These are phyloP conservation scores for Eupsilia transversa DNA, from an alignment of 2,888 invertebrate genomes.

Conservation along the genomic window DNA sequence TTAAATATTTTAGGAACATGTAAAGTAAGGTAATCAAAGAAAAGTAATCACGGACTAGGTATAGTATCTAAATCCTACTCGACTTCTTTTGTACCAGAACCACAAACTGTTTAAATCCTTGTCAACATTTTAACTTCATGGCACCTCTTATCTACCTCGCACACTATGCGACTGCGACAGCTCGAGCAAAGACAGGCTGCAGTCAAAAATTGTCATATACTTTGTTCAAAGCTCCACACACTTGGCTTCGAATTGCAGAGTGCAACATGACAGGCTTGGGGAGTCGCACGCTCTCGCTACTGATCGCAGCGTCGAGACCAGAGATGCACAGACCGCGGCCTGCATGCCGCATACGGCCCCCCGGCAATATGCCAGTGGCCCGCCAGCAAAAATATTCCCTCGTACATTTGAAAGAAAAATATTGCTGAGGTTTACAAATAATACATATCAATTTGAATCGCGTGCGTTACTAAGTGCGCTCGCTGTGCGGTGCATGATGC, in stretches of 20 bases:
- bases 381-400: too few relatives aligned
- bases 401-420: too few relatives aligned
- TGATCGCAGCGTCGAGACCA: not conserved
- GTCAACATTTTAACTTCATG: constrained; percentile 10
- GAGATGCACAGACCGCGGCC: too few relatives aligned
- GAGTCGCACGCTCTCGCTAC: not conserved
- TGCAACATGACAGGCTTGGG: not conserved
- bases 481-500: too few relatives aligned
- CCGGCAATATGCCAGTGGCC: too few relatives aligned
- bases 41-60: not conserved
- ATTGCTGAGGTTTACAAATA: too few relatives aligned
- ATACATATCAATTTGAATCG: too few relatives aligned
- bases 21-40: not conserved
- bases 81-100: not conserved
- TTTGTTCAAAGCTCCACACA: not conserved
- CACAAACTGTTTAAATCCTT: not conserved
- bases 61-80: not conserved
- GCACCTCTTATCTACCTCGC: too few relatives aligned
- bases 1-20: too few relatives aligned
- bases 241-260: not conserved
- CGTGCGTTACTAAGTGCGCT: too few relatives aligned
- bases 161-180: not conserved
- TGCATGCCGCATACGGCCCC: too few relatives aligned
- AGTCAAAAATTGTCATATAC: not conserved
- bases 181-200: not conserved